These are phyloP conservation scores for Cyphomyrmex costatus DNA, from an alignment of 1,140 invertebrate species.

Conservation along the genomic window DNA sequence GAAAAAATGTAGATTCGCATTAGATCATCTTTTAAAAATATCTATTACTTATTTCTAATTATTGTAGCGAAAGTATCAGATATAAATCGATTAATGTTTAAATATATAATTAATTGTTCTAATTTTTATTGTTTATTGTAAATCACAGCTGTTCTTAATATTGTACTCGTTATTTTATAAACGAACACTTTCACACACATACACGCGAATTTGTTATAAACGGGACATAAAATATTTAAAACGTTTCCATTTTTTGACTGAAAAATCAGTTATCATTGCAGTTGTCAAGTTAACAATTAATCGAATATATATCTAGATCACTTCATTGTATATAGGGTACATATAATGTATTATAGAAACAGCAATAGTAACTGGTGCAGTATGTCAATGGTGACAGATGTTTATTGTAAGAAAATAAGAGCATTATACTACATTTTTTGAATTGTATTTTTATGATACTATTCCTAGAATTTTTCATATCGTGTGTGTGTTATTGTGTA, in stretches of 20 bases:
- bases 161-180: not conserved
- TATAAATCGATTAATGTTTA: not conserved
- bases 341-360: not conserved
- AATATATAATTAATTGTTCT: not conserved
- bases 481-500: no score
- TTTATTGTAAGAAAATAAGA: slow-evolving; percentile 14
- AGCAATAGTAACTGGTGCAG: slow-evolving; percentile 9
- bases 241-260: not conserved
- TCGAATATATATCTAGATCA: slow-evolving; percentile 14
- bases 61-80: not conserved
- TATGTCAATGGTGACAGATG: slow-evolving; percentile 18
- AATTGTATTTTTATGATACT: not conserved
- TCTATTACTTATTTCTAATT: not conserved
- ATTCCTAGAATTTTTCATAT: not conserved
- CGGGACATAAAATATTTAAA: not conserved
- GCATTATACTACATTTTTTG: not conserved
- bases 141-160: not conserved
- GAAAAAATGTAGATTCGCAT: not conserved
- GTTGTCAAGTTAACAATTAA: not conserved
- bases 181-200: not conserved
- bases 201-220: not conserved
- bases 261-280: not conserved
- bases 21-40: not conserved
- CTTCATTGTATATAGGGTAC: not conserved
- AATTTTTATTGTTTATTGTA: not conserved